phyloP scores from a whole-genome alignment of 2,888 invertebrate genomes.

The Philopedon plagiatum region DNA sequence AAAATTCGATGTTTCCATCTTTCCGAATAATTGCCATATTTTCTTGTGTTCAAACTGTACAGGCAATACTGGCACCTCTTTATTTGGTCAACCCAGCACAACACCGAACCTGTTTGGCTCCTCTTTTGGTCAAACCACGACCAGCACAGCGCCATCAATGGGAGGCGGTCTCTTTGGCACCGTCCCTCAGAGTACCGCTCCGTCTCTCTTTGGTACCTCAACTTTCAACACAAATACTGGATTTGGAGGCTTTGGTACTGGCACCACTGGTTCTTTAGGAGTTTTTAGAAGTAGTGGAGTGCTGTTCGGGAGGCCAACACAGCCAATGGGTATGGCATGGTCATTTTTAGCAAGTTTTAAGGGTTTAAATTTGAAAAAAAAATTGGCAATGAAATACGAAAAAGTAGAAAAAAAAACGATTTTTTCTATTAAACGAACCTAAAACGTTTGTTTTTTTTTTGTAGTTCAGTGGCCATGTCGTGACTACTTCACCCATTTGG shows the following conservation, averaged over 20 bases:
- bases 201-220: conserved; percentile 60
- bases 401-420: too few relatives aligned
- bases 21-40: background rate
- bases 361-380: too few relatives aligned
- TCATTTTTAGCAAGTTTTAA: conserved; percentile 14
- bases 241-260: conserved; percentile 66
- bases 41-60: background rate
- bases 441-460: too few relatives aligned
- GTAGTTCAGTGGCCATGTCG: too few relatives aligned
- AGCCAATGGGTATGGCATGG: conserved; percentile 67
- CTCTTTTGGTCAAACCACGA: conserved; percentile 64
- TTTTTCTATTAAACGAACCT: too few relatives aligned
- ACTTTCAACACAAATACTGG: conserved; percentile 65
- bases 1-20: background rate
- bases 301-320: conserved; percentile 67
- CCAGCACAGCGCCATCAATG: conserved; percentile 57
- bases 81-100: conserved; percentile 52
- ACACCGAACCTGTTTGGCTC: conserved; percentile 57
- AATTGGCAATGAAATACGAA: too few relatives aligned
- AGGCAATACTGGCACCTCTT: conserved; percentile 22
- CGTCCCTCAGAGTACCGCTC: conserved; percentile 58
- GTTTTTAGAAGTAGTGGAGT: conserved; percentile 62
- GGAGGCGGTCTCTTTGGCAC: conserved; percentile 62
- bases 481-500: too few relatives aligned
- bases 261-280: conserved; percentile 66